Percentiles rank a stretch among this genome's conserved stretches.
These are phyloP conservation scores for Schizopygopsis malacanthus DNA, from an alignment of 2,797 vertebrate species.

Conservation along the genomic window DNA sequence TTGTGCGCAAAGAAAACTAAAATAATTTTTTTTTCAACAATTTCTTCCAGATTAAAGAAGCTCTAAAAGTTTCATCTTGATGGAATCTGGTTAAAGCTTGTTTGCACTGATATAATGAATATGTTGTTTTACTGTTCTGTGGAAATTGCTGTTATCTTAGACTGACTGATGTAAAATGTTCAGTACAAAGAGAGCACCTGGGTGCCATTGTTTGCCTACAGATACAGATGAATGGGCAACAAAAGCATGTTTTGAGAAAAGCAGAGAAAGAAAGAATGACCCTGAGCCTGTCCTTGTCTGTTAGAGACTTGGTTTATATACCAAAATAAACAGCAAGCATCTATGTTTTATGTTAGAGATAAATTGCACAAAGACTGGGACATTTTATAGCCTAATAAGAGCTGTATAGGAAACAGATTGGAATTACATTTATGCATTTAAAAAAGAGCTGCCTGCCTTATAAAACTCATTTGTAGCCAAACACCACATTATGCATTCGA, in stretches of 20 bases:
- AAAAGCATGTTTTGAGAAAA: conserved; percentile 26
- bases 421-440: conserved; percentile 1
- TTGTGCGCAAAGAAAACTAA: too few relatives aligned
- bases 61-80: neutral
- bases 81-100: neutral
- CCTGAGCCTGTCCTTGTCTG: neutral
- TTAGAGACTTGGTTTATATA: neutral
- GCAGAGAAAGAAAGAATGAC: conserved; percentile 11
- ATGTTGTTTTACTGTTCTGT: neutral
- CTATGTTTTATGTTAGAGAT: neutral
- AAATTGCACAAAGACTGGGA: neutral
- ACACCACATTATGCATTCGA: conserved; percentile 13
- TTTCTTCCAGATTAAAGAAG: neutral
- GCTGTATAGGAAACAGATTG: neutral
- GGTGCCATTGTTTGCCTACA: conserved; percentile 4
- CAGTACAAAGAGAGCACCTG: conserved; percentile 16
- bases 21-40: too few relatives aligned
- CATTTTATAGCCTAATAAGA: neutral
- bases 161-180: neutral
- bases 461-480: conserved; percentile 11
- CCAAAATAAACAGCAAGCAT: neutral
- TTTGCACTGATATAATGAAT: neutral
- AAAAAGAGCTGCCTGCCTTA: neutral
- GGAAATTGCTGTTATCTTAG: neutral
- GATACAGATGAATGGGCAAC: conserved; percentile 1